Evolutionary conservation across 2,797 vertebrate genomes (phyloP), one percentile per base, ranked within the genome.

Genomic region (Betta splendens): DNA sequence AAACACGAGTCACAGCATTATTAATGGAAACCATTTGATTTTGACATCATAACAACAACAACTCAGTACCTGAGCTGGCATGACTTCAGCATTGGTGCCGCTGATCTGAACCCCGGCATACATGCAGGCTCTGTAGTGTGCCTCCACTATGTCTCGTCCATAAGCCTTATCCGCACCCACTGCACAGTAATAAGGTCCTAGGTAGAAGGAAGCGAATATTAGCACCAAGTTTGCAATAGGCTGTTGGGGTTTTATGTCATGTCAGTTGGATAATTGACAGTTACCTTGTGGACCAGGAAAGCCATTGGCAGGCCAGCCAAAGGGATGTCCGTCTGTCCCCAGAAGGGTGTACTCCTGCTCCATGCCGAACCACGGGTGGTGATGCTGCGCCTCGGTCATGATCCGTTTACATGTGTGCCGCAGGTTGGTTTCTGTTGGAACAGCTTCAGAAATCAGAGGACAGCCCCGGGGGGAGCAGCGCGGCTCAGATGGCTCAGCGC

Each of bases 31-130:
- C n/a, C n/a, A n/a, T n/a, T n/a, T n/a, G n/a, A n/a, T 61, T 42
- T 43, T 22, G 5, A 2, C 0, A 25, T 10, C 31, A 49, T 3
- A n/a, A n/a, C n/a, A n/a, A n/a, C n/a, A 21, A 12, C 4, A 2
- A 13, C 11, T 3, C 21, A n/a, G 55, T 92, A 98, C 97, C 97
- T 98, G 96, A 63, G 97, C 94, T 17, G 97, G 96, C 97, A 98
- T 98, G 80, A 95, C 97, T 88, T 98, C 96, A 3, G 97, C 97
- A 3, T 98, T 98, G 15, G 94, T 98, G 61, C 96, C 96, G n/a
- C 90, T 94, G 10, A 98, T 95, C 65, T 93, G 89, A 35, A 98
- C 92, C 0, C 95, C 96, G 0, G 97, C 95, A 0, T 97, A 98
- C n/a, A 98, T 87, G 64, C 96, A 98, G 1, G 96, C 96, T 66